These are phyloP conservation scores for Rhimphoctona megacephalus DNA, from an alignment of 2,888 invertebrate genomes.

Conservation along the genomic window DNA sequence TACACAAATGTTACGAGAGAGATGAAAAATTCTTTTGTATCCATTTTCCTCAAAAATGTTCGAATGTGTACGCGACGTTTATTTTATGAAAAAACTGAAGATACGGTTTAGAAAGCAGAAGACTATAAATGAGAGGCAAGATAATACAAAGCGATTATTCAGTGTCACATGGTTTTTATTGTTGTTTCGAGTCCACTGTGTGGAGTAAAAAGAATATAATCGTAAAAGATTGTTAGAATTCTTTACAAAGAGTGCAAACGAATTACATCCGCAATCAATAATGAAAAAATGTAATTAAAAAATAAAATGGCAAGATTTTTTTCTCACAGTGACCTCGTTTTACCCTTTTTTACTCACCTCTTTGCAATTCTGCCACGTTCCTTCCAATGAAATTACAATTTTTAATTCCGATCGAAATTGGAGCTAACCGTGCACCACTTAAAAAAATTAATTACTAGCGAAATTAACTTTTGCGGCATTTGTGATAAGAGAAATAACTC, in stretches of 20 bases:
- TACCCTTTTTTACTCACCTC: conserved; percentile 29
- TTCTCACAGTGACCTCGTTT: neutral
- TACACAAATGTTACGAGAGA: neutral
- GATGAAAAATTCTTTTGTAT: neutral
- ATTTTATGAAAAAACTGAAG: neutral
- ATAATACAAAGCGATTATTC: neutral
- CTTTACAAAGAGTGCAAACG: neutral
- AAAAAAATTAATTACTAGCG: neutral
- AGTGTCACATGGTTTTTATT: conserved; percentile 13
- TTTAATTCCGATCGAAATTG: conserved; percentile 12
- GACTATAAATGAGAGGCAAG: neutral
- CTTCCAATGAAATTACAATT: conserved; percentile 13
- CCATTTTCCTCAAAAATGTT: neutral
- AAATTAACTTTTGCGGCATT: neutral
- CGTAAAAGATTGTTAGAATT: neutral
- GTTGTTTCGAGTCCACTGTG: neutral
- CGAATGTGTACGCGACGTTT: neutral
- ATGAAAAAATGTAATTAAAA: neutral
- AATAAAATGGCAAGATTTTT: neutral
- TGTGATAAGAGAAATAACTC: neutral
- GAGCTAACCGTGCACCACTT: neutral
- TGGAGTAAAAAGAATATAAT: neutral
- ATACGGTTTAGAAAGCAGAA: neutral
- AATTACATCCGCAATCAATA: neutral
- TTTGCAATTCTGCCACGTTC: neutral